These are phyloP conservation scores for Gymnogyps californianus DNA, from an alignment of 2,113 vertebrate genomes.

Conservation along the genomic window DNA sequence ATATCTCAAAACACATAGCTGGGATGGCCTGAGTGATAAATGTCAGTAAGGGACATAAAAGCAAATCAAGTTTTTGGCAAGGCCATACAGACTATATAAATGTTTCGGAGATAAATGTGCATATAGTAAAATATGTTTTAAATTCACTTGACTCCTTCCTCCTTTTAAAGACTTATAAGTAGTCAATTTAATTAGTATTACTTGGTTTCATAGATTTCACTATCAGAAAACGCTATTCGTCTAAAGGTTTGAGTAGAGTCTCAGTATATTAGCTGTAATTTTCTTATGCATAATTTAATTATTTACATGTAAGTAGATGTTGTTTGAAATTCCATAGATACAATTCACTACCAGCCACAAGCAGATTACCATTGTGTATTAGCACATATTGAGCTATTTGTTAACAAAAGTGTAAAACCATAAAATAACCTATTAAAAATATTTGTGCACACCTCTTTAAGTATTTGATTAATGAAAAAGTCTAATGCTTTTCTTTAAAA, in stretches of 20 bases:
- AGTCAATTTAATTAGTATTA: background rate
- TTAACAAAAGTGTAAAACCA: background rate
- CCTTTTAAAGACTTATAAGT: background rate
- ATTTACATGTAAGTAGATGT: conserved; percentile 1
- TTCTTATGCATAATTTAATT: conserved; percentile 9
- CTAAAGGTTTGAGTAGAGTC: background rate
- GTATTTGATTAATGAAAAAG: background rate
- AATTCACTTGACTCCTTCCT: background rate
- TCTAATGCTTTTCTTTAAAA: background rate
- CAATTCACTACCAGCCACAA: background rate
- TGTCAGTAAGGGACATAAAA: background rate
- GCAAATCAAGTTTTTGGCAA: background rate
- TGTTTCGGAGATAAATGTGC: background rate
- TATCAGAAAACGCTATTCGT: background rate
- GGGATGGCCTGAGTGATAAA: background rate
- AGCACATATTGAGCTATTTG: background rate
- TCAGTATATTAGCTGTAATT: background rate
- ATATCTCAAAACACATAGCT: background rate
- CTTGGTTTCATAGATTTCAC: background rate
- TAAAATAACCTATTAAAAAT: background rate
- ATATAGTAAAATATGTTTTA: background rate
- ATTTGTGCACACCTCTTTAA: background rate
- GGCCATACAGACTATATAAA: background rate
- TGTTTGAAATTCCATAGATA: background rate
- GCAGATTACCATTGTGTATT: background rate